Base-by-base conservation (phyloP, 2,888 invertebrate genomes). In the Neoascia interrupta region DNA sequence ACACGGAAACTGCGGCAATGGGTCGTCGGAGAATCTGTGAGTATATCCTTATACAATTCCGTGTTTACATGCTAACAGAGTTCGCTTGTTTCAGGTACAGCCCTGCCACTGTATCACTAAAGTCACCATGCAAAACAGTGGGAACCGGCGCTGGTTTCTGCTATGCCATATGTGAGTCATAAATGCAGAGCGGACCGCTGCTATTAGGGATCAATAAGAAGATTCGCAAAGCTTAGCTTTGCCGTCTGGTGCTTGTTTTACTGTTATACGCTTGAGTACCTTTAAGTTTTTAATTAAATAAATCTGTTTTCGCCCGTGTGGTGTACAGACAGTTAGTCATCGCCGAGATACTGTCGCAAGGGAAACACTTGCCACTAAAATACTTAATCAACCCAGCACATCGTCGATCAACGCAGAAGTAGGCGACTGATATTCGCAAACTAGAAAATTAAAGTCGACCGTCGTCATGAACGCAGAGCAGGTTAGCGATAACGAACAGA, bases 1-100 rank as follows among this genome's bases (percentile, higher is more conserved):
- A 85, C 96, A 96, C 89, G 94, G 94, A 34, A 96, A 94, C 86
- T 96, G 96, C 84, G 96, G 96, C 58, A 93, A 92, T 82, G 92
- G 92, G 58, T 81, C 83, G 0, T 85, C 84, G 0, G 86, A 87
- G 18, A 89, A 89, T 83, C 31, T 88, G 89, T 89, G 84, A 85
- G 86, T 72, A 1, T 10, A 3, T 4, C 15, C 5, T 47, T 36
- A 3, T 5, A 3, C 2, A 58, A 13, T 37, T 18, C n/a, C n/a
- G n/a, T n/a, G n/a, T 13, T 37, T 0, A 6, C 31, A 15, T 15
- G 21, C 5, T 23, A 51, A 36, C n/a, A n/a, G n/a, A 28, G 1
- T 81, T 39, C 53, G 36, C 19, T 21, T 36, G 6, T 18, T 79
- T 82, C 49, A 88, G 88, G 37, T 86, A 82, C 43, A 81, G 69